Base-by-base conservation (phyloP, 2,113 vertebrate genomes). In the Arothron firmamentum region DNA sequence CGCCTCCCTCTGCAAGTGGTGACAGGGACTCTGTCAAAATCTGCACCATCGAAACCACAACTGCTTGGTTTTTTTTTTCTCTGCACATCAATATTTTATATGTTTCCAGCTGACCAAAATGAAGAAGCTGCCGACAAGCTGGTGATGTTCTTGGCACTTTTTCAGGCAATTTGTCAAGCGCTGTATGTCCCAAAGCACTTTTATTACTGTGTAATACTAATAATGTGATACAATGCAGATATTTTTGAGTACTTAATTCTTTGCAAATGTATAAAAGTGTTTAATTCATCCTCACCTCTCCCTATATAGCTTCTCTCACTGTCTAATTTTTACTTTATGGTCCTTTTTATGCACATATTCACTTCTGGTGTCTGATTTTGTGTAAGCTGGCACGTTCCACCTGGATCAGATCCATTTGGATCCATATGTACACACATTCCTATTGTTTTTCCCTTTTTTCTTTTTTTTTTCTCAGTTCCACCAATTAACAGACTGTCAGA, bases 401-500 rank as follows among this genome's bases (percentile, higher is more conserved):
- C 21, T 68, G 71, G 57, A 67, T 25, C 2, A 2, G 46, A 23
- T 70, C 59, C 60, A 41, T 60, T 81, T 75, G 56, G 48, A 71
- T 68, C 47, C 28, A 21, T 55, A 45, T 66, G 54, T 59, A 55
- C 56, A 70, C 54, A 20, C 47, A 20, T 65, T 64, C 17, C 59
- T 62, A 47, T 68, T 16, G n/a, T 67, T 52, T 21, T 49, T n/a
- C n/a, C n/a, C n/a, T n/a, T 9, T 2, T 38, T 23, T 2, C 20
- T n/a, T n/a, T 18, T n/a, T n/a, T 18, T 19, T 49, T 19, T 19
- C 57, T 74, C 69, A 54, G 53, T 56, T 28, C 70, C 28, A 41
- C 56, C 62, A 71, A 71, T 80, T 74, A 78, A 60, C 72, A 74
- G 41, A 7, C 52, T 61, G 76, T 80, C 63, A 75, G 34, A 70